A percentile compares a stretch with the other conserved stretches of the same genome.
phyloP scores from a whole-genome alignment of 2,113 vertebrate genomes.

The Xerus inauris region DNA sequence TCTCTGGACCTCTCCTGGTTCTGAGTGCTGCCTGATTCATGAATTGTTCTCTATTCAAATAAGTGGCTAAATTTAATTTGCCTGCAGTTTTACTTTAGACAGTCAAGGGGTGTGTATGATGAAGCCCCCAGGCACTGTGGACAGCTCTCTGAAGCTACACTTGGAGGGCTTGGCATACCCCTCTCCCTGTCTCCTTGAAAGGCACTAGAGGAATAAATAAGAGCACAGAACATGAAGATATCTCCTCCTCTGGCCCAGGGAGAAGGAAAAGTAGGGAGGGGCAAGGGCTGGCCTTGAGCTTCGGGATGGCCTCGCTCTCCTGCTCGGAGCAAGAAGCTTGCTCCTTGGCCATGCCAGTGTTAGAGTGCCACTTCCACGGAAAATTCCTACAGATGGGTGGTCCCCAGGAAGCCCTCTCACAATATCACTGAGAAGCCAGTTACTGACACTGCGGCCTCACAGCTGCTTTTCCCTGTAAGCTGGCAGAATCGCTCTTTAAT shows the following conservation, averaged over 20 bases:
- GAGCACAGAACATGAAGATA: neutral
- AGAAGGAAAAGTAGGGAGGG: neutral
- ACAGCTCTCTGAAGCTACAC: neutral
- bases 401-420: conserved; percentile 81
- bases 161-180: neutral
- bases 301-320: rapidly evolving
- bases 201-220: neutral
- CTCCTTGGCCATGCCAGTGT: neutral
- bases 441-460: conserved; percentile 68
- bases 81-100: neutral
- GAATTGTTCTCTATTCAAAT: neutral
- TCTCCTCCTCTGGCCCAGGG: neutral
- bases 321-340: neutral
- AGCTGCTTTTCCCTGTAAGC: conserved; percentile 85
- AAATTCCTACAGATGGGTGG: conserved; percentile 61
- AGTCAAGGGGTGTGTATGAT: neutral
- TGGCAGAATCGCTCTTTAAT: conserved; percentile 85
- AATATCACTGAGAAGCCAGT: conserved; percentile 87
- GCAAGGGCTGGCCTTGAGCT: neutral
- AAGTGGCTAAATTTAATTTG: neutral
- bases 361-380: neutral
- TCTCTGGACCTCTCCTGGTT: neutral
- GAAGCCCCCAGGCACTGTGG: neutral
- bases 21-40: neutral
- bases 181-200: neutral